Conservation (phyloP, 2,113 vertebrate species). For the Illadopsis cleaveri region DNA sequence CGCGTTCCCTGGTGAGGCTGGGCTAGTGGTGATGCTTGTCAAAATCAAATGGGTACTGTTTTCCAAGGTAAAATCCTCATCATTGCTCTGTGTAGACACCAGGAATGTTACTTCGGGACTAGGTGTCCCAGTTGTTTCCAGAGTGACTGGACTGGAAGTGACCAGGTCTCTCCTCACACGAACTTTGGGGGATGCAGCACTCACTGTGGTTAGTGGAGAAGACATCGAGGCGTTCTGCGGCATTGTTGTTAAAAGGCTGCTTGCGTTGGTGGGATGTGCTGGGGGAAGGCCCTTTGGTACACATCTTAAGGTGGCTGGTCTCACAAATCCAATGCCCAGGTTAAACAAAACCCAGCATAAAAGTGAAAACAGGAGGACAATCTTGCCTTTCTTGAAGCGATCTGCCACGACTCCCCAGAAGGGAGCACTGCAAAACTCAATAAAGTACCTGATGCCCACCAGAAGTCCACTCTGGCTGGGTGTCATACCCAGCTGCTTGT, state of each 20-base stretch:
- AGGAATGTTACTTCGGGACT: neutral
- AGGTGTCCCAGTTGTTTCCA: neutral
- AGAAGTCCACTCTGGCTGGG: conserved; percentile 91
- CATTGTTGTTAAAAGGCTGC: conserved; percentile 43
- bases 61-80: neutral
- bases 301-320: conserved; percentile 87
- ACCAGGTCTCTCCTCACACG: conserved; percentile 56
- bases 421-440: conserved; percentile 98
- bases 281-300: conserved; percentile 69
- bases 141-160: neutral
- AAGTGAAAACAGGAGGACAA: conserved; percentile 91
- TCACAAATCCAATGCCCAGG: conserved; percentile 91
- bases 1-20: neutral
- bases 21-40: neutral
- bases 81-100: neutral
- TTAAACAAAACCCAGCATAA: conserved; percentile 97
- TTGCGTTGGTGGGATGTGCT: conserved; percentile 71
- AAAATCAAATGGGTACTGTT: neutral
- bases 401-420: conserved; percentile 98
- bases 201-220: neutral
- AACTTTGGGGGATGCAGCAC: neutral
- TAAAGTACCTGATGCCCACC: conserved; percentile 96
- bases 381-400: conserved; percentile 92
- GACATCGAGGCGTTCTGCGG: neutral
- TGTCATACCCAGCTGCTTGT: conserved; percentile 95